Evolutionary conservation across 2,888 invertebrate species (phyloP), one percentile per base, ranked within the genome.

Genomic region (Hypomecis punctinalis): DNA sequence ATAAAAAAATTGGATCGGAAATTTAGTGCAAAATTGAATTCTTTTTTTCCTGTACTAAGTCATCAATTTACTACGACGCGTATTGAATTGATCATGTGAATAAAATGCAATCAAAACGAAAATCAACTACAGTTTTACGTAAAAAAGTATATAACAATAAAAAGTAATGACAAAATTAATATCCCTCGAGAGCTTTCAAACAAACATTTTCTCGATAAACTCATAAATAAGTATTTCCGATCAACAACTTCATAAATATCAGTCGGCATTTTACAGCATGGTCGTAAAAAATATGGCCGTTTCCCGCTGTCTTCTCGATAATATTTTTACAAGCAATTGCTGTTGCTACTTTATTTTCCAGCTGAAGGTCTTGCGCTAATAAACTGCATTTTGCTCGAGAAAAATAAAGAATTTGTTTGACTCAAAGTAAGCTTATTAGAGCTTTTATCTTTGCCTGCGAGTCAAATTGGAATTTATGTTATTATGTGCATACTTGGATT

Each of bases 231-330:
- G 42, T 46, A 46, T 42, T 54, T 54, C 53, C 47, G 61, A 61
- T 61, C 52, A 63, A 63, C 59, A 45, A 49, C 48, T 46, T 43
- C 55, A 59, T 63, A 56, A 59, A 60, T 60, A 56, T 51, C 57
- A 47, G 51, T 58, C 57, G 33, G 57, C 49, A 57, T 68, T 66
- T 66, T 68, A 65, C 62, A 64, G 33, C 58, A 47, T 39, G 7
- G 52, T 43, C 66, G 58, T 66, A 63, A 69, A 69, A 55, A 58
- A 37, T 37, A 55, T 61, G 46, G 56, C 63, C 49, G 60, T 55
- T 47, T 61, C 53, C 51, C 53, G 52, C 51, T 57, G 66, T 53
- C 57, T 46, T 54, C 48, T 61, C 52, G 37, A 63, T 63, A 63
- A 58, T 63, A 63, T 58, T 63, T 63, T 58, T 58, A 58, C 46